phyloP scores from a whole-genome alignment of 2,888 invertebrate species.

The Drosophila mulleri region DNA sequence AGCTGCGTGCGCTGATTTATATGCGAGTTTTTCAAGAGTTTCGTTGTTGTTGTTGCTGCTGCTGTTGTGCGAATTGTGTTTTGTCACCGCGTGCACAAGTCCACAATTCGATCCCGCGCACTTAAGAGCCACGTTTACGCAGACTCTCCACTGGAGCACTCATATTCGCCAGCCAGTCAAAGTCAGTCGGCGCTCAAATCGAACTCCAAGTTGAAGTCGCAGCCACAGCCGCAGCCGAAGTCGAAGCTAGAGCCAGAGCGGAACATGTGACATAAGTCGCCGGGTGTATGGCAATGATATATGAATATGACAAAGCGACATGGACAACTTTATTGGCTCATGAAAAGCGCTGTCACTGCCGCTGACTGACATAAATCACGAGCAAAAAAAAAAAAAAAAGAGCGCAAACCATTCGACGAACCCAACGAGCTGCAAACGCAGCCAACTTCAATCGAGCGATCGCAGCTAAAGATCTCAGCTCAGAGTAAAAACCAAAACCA shows the following conservation, averaged over 20 bases:
- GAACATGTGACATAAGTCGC: slow-evolving; percentile 74
- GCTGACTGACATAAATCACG: slow-evolving; percentile 78
- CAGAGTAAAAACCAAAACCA: not conserved
- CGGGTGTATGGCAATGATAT: slow-evolving; percentile 75
- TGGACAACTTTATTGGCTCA: slow-evolving; percentile 80
- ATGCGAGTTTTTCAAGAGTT: slow-evolving; percentile 63
- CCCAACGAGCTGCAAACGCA: slow-evolving; percentile 40
- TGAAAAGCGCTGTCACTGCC: slow-evolving; percentile 80
- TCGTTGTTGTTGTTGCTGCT: slow-evolving; percentile 10
- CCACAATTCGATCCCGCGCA: slow-evolving; percentile 68
- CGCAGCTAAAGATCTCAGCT: slow-evolving; percentile 9
- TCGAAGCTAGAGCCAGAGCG: slow-evolving; percentile 28
- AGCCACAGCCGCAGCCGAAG: not conserved
- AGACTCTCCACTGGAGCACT: slow-evolving; percentile 55
- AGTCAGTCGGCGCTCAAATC: slow-evolving; percentile 12
- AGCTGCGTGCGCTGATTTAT: slow-evolving; percentile 75
- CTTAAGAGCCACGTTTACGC: slow-evolving; percentile 67
- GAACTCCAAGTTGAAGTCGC: slow-evolving; percentile 6
- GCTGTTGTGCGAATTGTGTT: slow-evolving; percentile 65
- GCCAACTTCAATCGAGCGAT: slow-evolving; percentile 34
- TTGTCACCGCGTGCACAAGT: slow-evolving; percentile 67
- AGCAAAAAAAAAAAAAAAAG: slow-evolving; percentile 24
- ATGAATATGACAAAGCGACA: slow-evolving; percentile 80
- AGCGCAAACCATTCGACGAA: slow-evolving; percentile 41
- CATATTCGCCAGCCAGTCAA: slow-evolving; percentile 48